phyloP scores from a whole-genome alignment of 2,888 invertebrate species.

The Apocheima hispidaria region DNA sequence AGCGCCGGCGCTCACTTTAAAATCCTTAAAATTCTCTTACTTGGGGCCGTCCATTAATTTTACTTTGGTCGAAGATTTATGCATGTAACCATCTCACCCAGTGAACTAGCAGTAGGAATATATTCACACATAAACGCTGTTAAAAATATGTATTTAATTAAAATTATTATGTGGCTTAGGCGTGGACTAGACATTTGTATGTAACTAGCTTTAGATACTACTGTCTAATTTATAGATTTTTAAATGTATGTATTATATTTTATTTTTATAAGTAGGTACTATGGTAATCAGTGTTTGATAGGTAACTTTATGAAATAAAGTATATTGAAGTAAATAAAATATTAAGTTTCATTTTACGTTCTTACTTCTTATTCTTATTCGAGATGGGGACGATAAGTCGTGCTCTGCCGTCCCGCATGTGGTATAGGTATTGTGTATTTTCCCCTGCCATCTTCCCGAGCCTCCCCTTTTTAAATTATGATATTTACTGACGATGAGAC shows the following conservation, averaged over 20 bases:
- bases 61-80: too few species aligned
- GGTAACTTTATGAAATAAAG: constrained; percentile 1
- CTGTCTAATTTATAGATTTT: background rate
- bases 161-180: background rate
- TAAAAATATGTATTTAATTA: background rate
- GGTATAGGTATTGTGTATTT: too few species aligned
- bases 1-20: too few species aligned
- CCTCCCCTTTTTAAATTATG: too few species aligned
- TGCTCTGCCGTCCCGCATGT: too few species aligned
- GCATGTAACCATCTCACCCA: background rate
- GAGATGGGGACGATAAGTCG: too few species aligned
- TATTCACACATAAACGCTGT: background rate
- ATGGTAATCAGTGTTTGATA: background rate
- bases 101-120: background rate
- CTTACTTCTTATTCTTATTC: too few species aligned
- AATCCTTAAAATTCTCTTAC: too few species aligned
- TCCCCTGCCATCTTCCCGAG: too few species aligned
- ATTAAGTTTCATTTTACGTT: background rate
- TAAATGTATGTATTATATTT: constrained; percentile 1
- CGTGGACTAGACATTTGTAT: background rate
- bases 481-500: too few species aligned
- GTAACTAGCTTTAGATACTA: too few species aligned
- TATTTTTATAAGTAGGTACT: background rate
- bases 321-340: constrained; percentile 16
- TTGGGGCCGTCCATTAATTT: too few species aligned